A percentile compares a stretch with the other conserved stretches of the same genome.
Conservation (phyloP, 2,888 invertebrate species). For the Clusia tigrina region DNA sequence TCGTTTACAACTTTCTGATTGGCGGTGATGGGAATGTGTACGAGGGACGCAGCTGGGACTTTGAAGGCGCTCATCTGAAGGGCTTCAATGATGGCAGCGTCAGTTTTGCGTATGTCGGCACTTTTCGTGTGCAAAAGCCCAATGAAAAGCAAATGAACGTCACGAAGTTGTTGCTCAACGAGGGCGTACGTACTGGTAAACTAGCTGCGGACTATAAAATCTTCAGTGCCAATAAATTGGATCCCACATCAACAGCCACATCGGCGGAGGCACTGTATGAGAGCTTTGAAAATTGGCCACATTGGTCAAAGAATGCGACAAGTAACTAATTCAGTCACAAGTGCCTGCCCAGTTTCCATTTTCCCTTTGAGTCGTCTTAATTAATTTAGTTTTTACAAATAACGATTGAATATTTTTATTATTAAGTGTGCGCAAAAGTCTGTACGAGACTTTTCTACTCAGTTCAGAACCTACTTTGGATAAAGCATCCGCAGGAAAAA, state of each 20-base stretch:
- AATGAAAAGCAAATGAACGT: conserved; percentile 68
- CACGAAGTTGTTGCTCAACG: conserved; percentile 69
- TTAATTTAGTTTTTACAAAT: too few species aligned
- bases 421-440: too few species aligned
- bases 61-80: conserved; percentile 75
- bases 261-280: conserved; percentile 74
- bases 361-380: too few species aligned
- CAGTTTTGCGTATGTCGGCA: conserved; percentile 78
- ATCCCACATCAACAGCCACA: conserved; percentile 70
- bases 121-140: conserved; percentile 69
- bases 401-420: too few species aligned
- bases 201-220: conserved; percentile 73
- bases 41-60: conserved; percentile 78
- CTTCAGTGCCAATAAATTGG: conserved; percentile 73
- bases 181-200: conserved; percentile 71
- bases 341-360: too few species aligned
- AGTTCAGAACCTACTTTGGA: too few species aligned
- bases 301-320: too few species aligned
- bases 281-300: conserved; percentile 74
- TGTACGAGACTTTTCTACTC: too few species aligned
- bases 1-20: conserved; percentile 80
- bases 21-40: conserved; percentile 82
- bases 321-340: too few species aligned
- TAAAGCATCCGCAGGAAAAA: too few species aligned
- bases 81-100: conserved; percentile 73